Evolutionary conservation across 2,888 invertebrate genomes (phyloP), one percentile per base, ranked within the genome.

Genomic region (Agonopterix subpropinquella): DNA sequence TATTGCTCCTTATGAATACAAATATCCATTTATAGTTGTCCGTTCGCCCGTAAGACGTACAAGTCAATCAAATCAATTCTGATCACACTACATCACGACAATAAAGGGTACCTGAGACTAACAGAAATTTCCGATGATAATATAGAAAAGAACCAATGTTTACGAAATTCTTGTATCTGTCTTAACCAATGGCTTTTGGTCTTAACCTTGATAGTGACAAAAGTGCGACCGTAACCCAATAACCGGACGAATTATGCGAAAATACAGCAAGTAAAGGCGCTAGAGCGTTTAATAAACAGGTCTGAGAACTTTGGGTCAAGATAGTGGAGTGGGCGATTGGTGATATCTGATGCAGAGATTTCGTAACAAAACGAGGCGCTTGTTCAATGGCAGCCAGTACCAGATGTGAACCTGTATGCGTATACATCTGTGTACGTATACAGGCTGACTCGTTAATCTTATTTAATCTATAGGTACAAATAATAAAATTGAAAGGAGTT

Each of bases 1-100:
- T 42, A 42, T 49, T 51, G 51, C 56, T 44, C 44, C 13, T 50
- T 51, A 44, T 51, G 67, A 62, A 68, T 70, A 66, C 63, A 62
- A 64, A 70, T 65, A 58, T 39, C 55, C 52, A 53, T 52, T 57
- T 53, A 49, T 48, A 46, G 28, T 28, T 36, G 51, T 51, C 46
- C 41, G 44, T 45, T 48, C 45, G 39, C 4, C 39, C 39, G 10
- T n/a, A 39, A 39, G 28, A 28, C 28, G 39, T n/a, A 62, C 61
- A 56, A 55, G 48, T 54, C 50, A 62, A 60, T 49, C 62, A 51
- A n/a, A 49, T 54, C 60, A 61, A 11, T 13, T 43, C 43, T 9
- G 9, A 13, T 8, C 43, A 39, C 39, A 39, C 39, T n/a, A 39
- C 18, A 41, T 41, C 13, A 28, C 28, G 28, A 28, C 28, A 28